Conservation (phyloP, 2,113 vertebrate species). For the Pseudopodoces humilis region DNA sequence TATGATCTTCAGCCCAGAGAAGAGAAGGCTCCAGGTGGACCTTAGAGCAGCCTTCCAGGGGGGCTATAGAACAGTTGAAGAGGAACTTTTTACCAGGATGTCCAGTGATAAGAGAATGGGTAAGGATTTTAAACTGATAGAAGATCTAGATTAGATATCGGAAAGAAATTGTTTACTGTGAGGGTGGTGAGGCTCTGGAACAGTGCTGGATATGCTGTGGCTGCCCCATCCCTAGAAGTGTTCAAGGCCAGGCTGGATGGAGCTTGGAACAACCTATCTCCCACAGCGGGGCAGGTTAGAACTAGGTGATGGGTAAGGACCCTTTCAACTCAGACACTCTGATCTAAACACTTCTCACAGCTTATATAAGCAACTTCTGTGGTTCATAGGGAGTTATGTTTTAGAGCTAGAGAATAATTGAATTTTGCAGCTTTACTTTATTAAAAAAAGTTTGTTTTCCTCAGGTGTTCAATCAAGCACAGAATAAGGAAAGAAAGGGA, state of each 20-base stretch:
- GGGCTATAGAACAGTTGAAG: not conserved
- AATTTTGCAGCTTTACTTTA: not conserved
- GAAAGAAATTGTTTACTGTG: not conserved
- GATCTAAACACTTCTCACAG: not conserved
- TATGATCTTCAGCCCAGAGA: not conserved
- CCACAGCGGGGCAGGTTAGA: accelerated
- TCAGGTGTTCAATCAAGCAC: not conserved
- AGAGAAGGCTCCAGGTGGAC: not conserved
- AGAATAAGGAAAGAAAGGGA: not conserved
- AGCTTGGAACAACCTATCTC: not conserved
- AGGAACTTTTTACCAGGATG: not conserved
- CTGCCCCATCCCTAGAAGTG: not conserved
- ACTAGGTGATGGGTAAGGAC: not conserved
- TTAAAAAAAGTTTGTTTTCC: not conserved
- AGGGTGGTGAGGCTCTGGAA: not conserved
- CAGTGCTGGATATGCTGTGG: not conserved
- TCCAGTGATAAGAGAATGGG: not conserved
- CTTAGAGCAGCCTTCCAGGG: not conserved
- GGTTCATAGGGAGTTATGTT: not conserved
- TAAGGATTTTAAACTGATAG: not conserved
- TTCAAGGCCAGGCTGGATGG: not conserved
- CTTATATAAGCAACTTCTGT: not conserved
- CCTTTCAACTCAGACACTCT: not conserved
- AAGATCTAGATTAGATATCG: not conserved
- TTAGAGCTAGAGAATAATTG: not conserved